phyloP scores from a whole-genome alignment of 2,888 invertebrate species.

The Pediacus dermestoides region DNA sequence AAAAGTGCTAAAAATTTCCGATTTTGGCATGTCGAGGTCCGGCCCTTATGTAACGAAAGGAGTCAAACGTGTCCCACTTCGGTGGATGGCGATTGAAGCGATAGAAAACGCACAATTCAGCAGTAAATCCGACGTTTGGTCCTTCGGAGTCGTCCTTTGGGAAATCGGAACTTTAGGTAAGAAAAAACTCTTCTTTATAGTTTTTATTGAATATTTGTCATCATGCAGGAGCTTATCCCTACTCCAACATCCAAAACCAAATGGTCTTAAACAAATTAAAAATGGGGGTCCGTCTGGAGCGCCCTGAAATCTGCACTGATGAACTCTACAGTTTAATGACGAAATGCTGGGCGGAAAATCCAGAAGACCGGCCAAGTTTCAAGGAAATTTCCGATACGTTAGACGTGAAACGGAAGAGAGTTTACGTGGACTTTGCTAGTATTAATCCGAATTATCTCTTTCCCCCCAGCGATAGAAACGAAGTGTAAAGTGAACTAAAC shows the following conservation, averaged over 20 bases:
- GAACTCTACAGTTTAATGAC: slow-evolving; percentile 68
- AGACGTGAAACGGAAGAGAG: slow-evolving; percentile 48
- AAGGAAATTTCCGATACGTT: slow-evolving; percentile 58
- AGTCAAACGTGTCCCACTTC: slow-evolving; percentile 63
- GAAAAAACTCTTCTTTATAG: slow-evolving; percentile 4
- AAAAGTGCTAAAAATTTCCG: slow-evolving; percentile 75
- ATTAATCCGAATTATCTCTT: slow-evolving; percentile 57
- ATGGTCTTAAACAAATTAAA: slow-evolving; percentile 50
- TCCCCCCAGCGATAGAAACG: slow-evolving; percentile 55
- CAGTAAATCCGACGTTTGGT: slow-evolving; percentile 80
- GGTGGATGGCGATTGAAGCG: slow-evolving; percentile 80
- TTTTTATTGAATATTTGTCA: neutral
- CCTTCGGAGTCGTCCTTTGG: slow-evolving; percentile 77
- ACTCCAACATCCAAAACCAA: slow-evolving; percentile 64
- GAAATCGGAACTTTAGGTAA: slow-evolving; percentile 76
- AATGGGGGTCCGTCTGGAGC: slow-evolving; percentile 63
- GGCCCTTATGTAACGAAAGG: slow-evolving; percentile 67
- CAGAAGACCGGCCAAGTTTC: slow-evolving; percentile 63
- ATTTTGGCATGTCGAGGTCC: slow-evolving; percentile 74
- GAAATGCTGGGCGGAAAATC: slow-evolving; percentile 64
- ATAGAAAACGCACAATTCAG: slow-evolving; percentile 69
- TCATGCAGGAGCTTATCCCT: slow-evolving; percentile 63
- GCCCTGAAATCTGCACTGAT: slow-evolving; percentile 66
- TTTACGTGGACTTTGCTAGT: slow-evolving; percentile 62
- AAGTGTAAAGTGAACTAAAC: no score